Percentiles rank a stretch among this genome's conserved stretches.
Conservation (phyloP, 2,888 invertebrate species). For the Aporophyla nigra region DNA sequence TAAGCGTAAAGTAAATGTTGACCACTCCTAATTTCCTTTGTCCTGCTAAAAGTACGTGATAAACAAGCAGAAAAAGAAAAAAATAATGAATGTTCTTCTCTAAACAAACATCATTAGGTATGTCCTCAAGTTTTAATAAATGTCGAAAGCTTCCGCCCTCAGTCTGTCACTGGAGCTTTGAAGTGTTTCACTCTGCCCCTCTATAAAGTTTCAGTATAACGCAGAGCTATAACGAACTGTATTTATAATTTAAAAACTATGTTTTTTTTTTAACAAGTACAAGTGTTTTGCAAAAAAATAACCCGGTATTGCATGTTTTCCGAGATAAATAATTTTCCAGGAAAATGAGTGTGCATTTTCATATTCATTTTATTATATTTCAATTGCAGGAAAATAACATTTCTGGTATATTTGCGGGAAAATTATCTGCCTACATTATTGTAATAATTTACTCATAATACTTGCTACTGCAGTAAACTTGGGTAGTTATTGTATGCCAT, state of each 20-base stretch:
- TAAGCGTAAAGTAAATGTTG: constrained; percentile 18
- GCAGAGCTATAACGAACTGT: constrained; percentile 16
- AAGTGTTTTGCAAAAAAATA: constrained; percentile 8
- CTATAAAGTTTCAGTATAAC: constrained; percentile 37
- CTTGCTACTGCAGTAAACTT: constrained; percentile 4
- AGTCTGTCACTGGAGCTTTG: constrained; percentile 44
- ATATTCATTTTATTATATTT: not conserved
- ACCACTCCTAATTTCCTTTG: constrained; percentile 26
- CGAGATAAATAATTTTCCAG: constrained; percentile 1
- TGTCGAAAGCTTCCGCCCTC: constrained; percentile 49
- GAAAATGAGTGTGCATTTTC: constrained; percentile 29
- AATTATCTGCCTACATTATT: constrained; percentile 13
- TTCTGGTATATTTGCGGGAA: constrained; percentile 2
- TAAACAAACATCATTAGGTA: constrained; percentile 58
- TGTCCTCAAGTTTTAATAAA: constrained; percentile 63
- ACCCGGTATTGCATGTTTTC: not conserved
- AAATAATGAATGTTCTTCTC: constrained; percentile 18
- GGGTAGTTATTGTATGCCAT: not conserved
- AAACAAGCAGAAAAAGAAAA: constrained; percentile 12
- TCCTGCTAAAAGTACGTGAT: constrained; percentile 13
- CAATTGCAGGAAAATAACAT: constrained; percentile 10
- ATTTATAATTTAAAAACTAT: constrained; percentile 27
- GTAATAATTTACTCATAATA: constrained; percentile 2
- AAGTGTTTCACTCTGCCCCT: constrained; percentile 48
- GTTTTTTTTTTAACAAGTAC: not conserved